Base-by-base conservation (phyloP, 2,113 vertebrate species). In the Nothobranchius kuhntae region DNA sequence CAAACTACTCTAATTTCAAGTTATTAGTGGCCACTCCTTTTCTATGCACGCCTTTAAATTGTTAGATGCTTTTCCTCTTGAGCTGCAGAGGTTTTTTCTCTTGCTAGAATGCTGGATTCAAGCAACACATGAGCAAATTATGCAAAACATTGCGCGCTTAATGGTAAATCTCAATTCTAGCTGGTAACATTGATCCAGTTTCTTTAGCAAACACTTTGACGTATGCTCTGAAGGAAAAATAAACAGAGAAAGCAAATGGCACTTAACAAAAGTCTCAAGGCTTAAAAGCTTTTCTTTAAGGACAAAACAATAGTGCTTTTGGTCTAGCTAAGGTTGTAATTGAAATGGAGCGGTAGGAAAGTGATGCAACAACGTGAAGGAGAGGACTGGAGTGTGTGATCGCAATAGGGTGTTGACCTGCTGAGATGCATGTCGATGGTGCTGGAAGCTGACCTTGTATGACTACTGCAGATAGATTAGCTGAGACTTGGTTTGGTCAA, bases 391-490 rank as follows among this genome's bases (percentile, higher is more conserved):
- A 75, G 69, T 13, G 17, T 61, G 53, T 11, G 71, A 78, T 61
- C 62, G 60, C 72, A 24, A 54, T 1, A 62, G 46, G 15, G 6
- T 9, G 21, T 1, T 21, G 47, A 36, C 45, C 75, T 15, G 69
- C 67, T 68, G 73, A 68, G 66, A 72, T 53, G 70, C 21, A 58
- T 77, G 79, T 78, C 57, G 38, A 70, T 17, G 44, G 44, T 1
- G 45, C 62, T 30, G 30, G 53, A 63, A 51, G 68, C 71, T 68
- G 83, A 87, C 83, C 86, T 87, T 73, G 47, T 17, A n/a, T 65
- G 77, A 77, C 77, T 74, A 68, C 57, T 1, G 4, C 77, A 80
- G 83, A 86, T 54, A 59, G 79, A 87, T 73, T 80, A 76, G 72
- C 78, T 13, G 60, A 51, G 65, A 58, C 55, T 75, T 44, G 75